Conservation (phyloP, 2,888 invertebrate species). For the Hermaeophaga mercurialis region DNA sequence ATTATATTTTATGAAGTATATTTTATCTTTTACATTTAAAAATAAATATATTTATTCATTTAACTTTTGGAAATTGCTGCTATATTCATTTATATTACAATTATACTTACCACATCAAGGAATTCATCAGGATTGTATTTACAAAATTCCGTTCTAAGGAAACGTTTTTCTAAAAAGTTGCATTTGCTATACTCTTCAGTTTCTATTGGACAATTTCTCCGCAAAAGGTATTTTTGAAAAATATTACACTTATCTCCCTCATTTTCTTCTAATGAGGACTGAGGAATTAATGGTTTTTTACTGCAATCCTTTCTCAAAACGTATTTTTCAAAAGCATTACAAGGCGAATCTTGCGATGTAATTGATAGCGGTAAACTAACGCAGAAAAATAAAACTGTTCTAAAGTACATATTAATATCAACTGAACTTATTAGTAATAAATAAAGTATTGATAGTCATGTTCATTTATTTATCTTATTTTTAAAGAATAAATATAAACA, state of each 20-base stretch:
- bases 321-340: constrained; percentile 21
- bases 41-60: no score
- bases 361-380: not conserved
- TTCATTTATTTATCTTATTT: not conserved
- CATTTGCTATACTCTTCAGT: constrained; percentile 5
- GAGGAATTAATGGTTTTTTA: not conserved
- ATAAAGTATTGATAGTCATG: not conserved
- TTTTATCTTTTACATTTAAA: no score
- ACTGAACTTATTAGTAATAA: not conserved
- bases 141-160: constrained; percentile 10
- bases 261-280: not conserved
- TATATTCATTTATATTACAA: no score
- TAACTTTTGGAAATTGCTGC: no score
- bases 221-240: constrained; percentile 7
- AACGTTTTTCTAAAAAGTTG: constrained; percentile 2
- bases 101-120: constrained; percentile 42
- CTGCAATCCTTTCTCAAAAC: constrained; percentile 7
- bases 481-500: not conserved
- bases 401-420: not conserved
- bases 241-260: not conserved
- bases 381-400: not conserved
- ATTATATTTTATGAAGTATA: no score
- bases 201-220: not conserved
- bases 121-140: constrained; percentile 40
- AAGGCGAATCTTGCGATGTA: not conserved